Percentiles rank a stretch among this genome's conserved stretches.
phyloP scores from a whole-genome alignment of 2,797 vertebrate species.

The Propithecus deckenii region DNA sequence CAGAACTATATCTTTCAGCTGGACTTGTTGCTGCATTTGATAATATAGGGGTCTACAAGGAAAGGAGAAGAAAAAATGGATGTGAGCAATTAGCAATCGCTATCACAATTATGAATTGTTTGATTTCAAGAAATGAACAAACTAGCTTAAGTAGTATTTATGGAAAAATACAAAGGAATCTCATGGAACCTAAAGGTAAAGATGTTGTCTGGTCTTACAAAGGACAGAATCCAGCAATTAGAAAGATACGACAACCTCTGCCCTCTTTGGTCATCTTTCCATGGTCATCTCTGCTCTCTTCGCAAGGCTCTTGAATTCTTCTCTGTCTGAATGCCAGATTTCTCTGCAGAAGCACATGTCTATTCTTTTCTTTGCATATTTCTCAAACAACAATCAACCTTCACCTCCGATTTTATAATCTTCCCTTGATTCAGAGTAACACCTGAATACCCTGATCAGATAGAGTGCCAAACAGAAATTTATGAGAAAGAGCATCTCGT shows the following conservation, averaged over 20 bases:
- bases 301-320: background rate
- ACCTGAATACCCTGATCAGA: background rate
- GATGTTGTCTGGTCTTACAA: background rate
- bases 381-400: background rate
- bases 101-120: background rate
- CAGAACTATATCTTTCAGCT: background rate
- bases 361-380: background rate
- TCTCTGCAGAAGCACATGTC: background rate
- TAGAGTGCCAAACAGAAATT: background rate
- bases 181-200: background rate
- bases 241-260: accelerated
- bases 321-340: background rate
- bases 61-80: background rate
- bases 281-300: background rate
- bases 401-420: background rate
- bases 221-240: background rate
- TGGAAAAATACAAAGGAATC: background rate
- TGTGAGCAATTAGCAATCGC: background rate
- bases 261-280: background rate
- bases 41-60: background rate
- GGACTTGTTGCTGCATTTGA: background rate
- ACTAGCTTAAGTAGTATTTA: background rate
- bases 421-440: background rate
- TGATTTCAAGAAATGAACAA: background rate
- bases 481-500: background rate